These are phyloP conservation scores for Eupithecia tripunctaria DNA, from an alignment of 2,888 invertebrate genomes.

Conservation along the genomic window DNA sequence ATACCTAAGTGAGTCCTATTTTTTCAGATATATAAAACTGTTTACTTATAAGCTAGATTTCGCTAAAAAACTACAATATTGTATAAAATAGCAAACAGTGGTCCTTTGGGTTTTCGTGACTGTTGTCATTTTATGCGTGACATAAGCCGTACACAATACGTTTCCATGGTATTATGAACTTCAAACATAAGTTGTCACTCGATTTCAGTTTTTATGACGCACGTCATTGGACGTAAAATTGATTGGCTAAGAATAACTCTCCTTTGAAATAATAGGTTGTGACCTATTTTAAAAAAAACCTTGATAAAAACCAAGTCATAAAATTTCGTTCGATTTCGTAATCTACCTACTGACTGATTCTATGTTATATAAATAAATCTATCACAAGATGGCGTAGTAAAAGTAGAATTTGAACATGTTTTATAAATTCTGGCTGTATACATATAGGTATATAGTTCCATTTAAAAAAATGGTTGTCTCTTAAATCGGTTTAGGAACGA, in stretches of 20 bases:
- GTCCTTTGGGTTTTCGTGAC: background rate
- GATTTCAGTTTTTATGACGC: background rate
- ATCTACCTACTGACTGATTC: background rate
- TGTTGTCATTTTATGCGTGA: slow-evolving; percentile 25
- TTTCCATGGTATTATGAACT: slow-evolving; percentile 33
- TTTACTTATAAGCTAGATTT: slow-evolving; percentile 22
- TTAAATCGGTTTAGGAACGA: too few relatives aligned
- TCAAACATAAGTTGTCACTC: slow-evolving; percentile 27
- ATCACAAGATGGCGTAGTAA: background rate
- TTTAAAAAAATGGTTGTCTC: too few relatives aligned
- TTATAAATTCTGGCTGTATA: too few relatives aligned
- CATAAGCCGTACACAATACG: slow-evolving; percentile 27
- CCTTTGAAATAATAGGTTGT: background rate
- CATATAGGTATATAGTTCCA: too few relatives aligned
- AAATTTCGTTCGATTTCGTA: background rate
- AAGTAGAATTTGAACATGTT: background rate
- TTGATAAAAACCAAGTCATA: too few relatives aligned
- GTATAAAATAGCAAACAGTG: slow-evolving; percentile 15
- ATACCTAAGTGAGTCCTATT: background rate
- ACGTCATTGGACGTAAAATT: background rate
- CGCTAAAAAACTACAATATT: slow-evolving; percentile 5
- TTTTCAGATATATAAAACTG: slow-evolving; percentile 2
- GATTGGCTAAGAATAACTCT: background rate
- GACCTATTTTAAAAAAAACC: background rate
- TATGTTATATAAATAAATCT: background rate